These are phyloP conservation scores for Dicrostonyx torquatus DNA, from an alignment of 2,797 vertebrate genomes.

Conservation along the genomic window DNA sequence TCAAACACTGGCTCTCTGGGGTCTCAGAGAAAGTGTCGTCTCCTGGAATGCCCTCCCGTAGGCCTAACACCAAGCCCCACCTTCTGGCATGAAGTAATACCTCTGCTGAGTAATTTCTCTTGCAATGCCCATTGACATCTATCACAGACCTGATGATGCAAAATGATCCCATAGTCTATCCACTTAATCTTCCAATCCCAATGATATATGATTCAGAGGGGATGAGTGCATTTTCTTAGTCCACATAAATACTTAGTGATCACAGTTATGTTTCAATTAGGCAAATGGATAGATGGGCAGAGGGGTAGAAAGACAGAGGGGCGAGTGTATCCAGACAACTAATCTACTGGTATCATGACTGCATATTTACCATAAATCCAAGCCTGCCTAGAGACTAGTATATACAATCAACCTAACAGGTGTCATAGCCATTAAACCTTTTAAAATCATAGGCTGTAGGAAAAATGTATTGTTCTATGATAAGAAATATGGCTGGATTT, in stretches of 20 bases:
- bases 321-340: background rate
- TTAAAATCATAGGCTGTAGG: background rate
- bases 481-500: background rate
- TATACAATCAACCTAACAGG: background rate
- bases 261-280: background rate
- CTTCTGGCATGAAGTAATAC: background rate
- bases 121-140: background rate
- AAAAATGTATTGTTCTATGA: background rate
- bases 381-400: background rate
- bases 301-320: background rate
- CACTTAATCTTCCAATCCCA: background rate
- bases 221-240: background rate
- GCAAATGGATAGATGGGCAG: background rate
- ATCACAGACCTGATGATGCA: background rate
- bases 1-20: background rate
- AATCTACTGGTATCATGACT: background rate
- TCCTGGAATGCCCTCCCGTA: background rate
- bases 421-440: background rate
- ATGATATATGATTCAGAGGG: background rate
- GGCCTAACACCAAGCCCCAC: background rate
- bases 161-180: background rate
- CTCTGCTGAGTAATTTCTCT: background rate
- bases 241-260: background rate
- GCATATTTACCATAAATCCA: background rate
- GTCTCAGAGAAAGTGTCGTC: background rate